Conservation (phyloP, 1,140 invertebrate species). For the Hydropsyche tenuis region DNA sequence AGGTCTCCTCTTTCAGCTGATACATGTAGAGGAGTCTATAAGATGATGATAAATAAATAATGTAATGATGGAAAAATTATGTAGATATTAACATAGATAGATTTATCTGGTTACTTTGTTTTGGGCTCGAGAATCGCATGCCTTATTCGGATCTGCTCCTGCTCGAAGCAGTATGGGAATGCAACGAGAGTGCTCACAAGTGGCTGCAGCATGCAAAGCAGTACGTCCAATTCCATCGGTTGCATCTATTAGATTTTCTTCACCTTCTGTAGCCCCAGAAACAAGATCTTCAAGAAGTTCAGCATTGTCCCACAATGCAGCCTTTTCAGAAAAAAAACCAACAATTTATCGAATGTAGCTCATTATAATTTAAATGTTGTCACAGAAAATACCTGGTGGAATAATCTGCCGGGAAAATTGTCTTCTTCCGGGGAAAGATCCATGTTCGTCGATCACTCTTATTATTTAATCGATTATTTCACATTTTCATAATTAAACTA, state of each 20-base stretch:
- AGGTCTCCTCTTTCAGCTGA: slow-evolving; percentile 80
- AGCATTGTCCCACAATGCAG: slow-evolving; percentile 89
- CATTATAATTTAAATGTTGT: slow-evolving; percentile 28
- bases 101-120: slow-evolving; percentile 61
- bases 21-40: slow-evolving; percentile 80
- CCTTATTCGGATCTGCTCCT: slow-evolving; percentile 76
- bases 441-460: slow-evolving; percentile 52
- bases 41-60: slow-evolving; percentile 40
- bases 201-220: slow-evolving; percentile 84
- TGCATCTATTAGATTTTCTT: slow-evolving; percentile 68
- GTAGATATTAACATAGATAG: too few relatives aligned
- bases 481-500: neutral
- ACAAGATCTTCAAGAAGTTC: slow-evolving; percentile 86
- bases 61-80: too few relatives aligned
- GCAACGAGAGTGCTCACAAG: slow-evolving; percentile 85
- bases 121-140: slow-evolving; percentile 71
- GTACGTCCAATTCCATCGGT: slow-evolving; percentile 81
- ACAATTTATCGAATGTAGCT: too few relatives aligned
- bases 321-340: slow-evolving; percentile 60
- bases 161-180: slow-evolving; percentile 74
- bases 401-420: slow-evolving; percentile 77
- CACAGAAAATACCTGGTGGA: slow-evolving; percentile 71
- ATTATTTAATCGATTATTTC: neutral
- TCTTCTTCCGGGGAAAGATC: slow-evolving; percentile 78
- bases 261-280: slow-evolving; percentile 71